phyloP scores from a whole-genome alignment of 2,113 vertebrate species.

The Sinocyclocheilus anshuiensis region DNA sequence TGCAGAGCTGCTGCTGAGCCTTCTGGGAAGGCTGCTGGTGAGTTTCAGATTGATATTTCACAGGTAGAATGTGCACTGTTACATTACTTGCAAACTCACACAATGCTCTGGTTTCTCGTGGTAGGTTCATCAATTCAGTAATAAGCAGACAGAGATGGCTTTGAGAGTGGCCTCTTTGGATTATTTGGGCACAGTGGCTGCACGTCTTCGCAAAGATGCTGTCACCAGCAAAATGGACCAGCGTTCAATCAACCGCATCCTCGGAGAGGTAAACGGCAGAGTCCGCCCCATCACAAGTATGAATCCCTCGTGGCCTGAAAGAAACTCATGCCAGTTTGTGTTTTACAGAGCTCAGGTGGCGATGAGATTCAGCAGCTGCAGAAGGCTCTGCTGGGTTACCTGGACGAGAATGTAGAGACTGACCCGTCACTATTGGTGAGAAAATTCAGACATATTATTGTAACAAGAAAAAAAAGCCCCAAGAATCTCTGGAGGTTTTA shows the following conservation, averaged over 20 bases:
- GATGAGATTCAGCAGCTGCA: slow-evolving; percentile 97
- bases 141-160: slow-evolving; percentile 99
- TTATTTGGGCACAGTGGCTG: slow-evolving; percentile 97
- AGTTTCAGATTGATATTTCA: slow-evolving; percentile 55
- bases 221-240: slow-evolving; percentile 99
- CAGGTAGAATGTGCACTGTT: background rate
- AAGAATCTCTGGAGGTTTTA: background rate
- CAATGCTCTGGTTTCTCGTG: background rate
- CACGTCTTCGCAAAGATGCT: slow-evolving; percentile 92
- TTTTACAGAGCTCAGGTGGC: slow-evolving; percentile 66
- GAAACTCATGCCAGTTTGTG: background rate
- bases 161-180: slow-evolving; percentile 96
- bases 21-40: slow-evolving; percentile 94
- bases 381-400: slow-evolving; percentile 93
- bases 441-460: background rate
- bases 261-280: slow-evolving; percentile 80
- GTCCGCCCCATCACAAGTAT: too few relatives aligned
- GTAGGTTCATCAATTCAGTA: slow-evolving; percentile 99
- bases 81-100: background rate
- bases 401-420: slow-evolving; percentile 92
- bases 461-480: background rate
- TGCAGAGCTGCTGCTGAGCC: slow-evolving; percentile 94
- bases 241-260: slow-evolving; percentile 91
- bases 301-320: background rate
- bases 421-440: slow-evolving; percentile 92